Evolutionary conservation across 1,140 invertebrate genomes (phyloP).

Genomic region (Aphelinus atriplicis): DNA sequence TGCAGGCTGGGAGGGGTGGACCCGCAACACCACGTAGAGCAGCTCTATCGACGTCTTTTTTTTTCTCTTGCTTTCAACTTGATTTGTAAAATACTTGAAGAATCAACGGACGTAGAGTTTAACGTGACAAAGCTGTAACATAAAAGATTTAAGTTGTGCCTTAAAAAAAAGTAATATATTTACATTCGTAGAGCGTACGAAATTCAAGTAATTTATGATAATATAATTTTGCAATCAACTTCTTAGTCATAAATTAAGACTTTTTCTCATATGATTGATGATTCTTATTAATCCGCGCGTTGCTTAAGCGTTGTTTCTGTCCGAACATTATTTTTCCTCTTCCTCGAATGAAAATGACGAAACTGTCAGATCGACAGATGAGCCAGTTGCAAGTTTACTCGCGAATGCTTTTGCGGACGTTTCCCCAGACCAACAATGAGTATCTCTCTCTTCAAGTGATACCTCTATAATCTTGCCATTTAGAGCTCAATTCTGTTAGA

Average conservation of each 20-base stretch:
- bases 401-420: constrained; percentile 15
- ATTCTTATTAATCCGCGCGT: not conserved
- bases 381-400: constrained; percentile 29
- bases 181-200: constrained; percentile 33
- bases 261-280: constrained; percentile 26
- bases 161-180: constrained; percentile 39
- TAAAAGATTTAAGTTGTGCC: constrained; percentile 42
- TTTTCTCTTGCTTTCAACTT: constrained; percentile 36
- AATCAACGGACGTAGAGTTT: constrained; percentile 29
- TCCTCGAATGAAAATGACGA: not conserved
- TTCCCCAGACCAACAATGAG: not conserved
- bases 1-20: too few species aligned
- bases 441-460: not conserved
- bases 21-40: too few species aligned
- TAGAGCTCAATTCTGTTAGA: constrained; percentile 27
- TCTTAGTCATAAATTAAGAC: constrained; percentile 39
- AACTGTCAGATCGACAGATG: constrained; percentile 14
- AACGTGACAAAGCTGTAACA: constrained; percentile 36
- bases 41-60: too few species aligned
- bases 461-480: constrained; percentile 51
- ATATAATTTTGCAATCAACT: constrained; percentile 36
- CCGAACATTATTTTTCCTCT: too few species aligned
- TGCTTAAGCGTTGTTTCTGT: too few species aligned
- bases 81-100: constrained; percentile 41
- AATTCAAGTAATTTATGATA: constrained; percentile 38